Evolutionary conservation across 2,888 invertebrate species (phyloP), one percentile per base, ranked within the genome.

Genomic region (Microdon myrmicae): DNA sequence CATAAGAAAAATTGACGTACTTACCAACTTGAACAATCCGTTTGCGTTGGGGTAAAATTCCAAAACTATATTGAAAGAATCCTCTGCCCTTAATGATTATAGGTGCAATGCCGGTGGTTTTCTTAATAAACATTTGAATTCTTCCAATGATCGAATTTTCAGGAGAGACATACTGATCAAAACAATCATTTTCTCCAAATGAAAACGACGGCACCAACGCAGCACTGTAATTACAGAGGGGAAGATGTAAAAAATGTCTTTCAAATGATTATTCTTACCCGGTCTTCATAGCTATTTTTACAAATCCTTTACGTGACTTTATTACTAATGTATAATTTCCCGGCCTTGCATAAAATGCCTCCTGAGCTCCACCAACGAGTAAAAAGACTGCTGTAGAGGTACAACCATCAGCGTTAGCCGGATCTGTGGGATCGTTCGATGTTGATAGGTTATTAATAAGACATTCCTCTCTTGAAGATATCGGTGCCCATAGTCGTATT

Each of bases 171-270:
- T 90, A 76, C 69, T 94, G 94, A 67, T 88, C 85, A 77, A 88
- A 95, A 5, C 94, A 79, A 71, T 94, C 92, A 0, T 90, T 90
- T 79, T 96, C 96, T 0, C 96, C 95, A 77, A 96, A 96, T 0
- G 92, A 89, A 74, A 94, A 88, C 0, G 92, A 90, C 1, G 96
- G 96, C 0, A 96, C 94, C 49, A 96, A 78, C 0, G 90, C 84
- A 0, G 90, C 84, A 7, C 95, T 94, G 76, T 1, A 14, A 26
- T 31, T 48, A 73, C 3, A 23, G 17, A 32, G 14, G 2, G 16
- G 9, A 10, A 31, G 16, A 8, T 8, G 26, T 13, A 2, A 8
- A 12, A 28, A 19, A 29, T 28, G 22, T 7, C 2, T 20, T 10
- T 8, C 5, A 19, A 26, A 25, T 7, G 8, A n/a, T 20, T 8